These are phyloP conservation scores for Xenops minutus DNA, from an alignment of 2,797 vertebrate genomes.

Conservation along the genomic window DNA sequence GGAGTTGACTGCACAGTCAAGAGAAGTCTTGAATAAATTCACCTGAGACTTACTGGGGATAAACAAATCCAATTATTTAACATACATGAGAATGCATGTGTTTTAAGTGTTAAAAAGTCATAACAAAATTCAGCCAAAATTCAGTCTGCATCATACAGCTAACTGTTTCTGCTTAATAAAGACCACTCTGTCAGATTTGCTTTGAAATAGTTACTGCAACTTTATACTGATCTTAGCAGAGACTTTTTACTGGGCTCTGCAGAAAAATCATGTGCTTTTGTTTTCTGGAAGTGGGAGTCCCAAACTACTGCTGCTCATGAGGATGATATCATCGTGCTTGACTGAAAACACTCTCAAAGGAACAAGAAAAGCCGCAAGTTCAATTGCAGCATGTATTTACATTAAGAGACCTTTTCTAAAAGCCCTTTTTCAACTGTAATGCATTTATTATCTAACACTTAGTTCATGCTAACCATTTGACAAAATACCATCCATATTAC, in stretches of 20 bases:
- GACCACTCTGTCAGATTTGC: neutral
- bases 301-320: neutral
- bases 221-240: neutral
- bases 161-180: neutral
- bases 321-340: neutral
- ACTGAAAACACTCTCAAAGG: neutral
- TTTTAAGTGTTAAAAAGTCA: neutral
- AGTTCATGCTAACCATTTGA: neutral
- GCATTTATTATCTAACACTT: conserved; percentile 23
- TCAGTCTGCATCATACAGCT: neutral
- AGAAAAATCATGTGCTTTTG: neutral
- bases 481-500: neutral
- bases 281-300: conserved; percentile 16
- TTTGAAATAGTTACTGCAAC: neutral
- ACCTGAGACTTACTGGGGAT: neutral
- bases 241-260: neutral
- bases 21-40: neutral
- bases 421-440: neutral
- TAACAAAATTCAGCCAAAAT: neutral
- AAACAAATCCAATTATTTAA: neutral
- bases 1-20: neutral
- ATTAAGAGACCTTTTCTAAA: neutral
- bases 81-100: neutral
- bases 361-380: neutral
- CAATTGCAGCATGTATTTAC: neutral